Base-by-base conservation (phyloP, 2,797 vertebrate genomes). In the Acanthurus tractus region DNA sequence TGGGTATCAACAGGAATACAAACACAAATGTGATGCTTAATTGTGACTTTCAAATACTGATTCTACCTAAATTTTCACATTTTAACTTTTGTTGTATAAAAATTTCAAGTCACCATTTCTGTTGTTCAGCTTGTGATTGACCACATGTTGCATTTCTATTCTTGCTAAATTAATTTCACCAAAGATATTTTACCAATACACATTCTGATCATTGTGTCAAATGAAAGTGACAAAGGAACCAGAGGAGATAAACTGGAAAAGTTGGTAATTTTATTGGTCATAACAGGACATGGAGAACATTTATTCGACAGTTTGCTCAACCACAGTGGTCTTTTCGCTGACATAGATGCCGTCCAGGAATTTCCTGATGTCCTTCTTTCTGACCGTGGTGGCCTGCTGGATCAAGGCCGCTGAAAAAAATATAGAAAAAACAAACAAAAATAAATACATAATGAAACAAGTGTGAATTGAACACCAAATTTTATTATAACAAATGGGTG, bases 311-410 rank as follows among this genome's bases (percentile, higher is more conserved):
- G 83, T 71, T 58, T 67, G 68, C 58, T 92, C 88, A 66, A 93
- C 79, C 52, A 92, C 91, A 8, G 92, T 94, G 62, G 85, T 92
- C 75, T 89, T 94, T 83, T 95, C 87, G 4, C 90, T 91, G 87
- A 95, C 70, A 15, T 94, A 94, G 78, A 95, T 93, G 36, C 92
- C 91, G 22, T 95, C 93, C 84, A 94, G 63, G 78, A 95, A 95
- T 69, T 94, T 99, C 80, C 97, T 94, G 95, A 98, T 99, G 95
- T 98, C 97, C 92, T 99, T 97, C 86, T 98, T 98, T 95, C 96
- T 97, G 75, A 98, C 97, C 63, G 96, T 97, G 66, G 97, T 98
- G 77, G 97, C 96, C 92, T 98, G 97, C 87, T 98, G 97, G 92
- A 98, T 97, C 89, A 97, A 94, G 79, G 97, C 96, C 72, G 97